Evolutionary conservation across 2,888 invertebrate species (phyloP).

Genomic region (Protodeltote pygarga): DNA sequence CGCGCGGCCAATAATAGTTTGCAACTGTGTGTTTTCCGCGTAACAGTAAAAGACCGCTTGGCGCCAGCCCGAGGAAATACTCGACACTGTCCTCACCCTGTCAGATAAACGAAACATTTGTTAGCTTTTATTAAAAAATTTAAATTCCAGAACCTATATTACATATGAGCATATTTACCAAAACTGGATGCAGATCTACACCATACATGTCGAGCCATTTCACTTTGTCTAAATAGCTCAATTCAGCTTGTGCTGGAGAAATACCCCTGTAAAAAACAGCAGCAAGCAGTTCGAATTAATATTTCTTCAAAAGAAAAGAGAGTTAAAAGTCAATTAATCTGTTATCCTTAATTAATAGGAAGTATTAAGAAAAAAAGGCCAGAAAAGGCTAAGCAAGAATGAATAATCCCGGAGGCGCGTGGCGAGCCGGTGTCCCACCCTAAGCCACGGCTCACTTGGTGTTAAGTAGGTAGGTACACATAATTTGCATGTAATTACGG

Average conservation of each 20-base stretch:
- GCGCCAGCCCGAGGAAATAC: constrained; percentile 97
- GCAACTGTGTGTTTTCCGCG: constrained; percentile 98
- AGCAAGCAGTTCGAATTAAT: constrained; percentile 41
- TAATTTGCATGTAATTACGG: constrained; percentile 85
- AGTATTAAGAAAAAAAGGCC: constrained; percentile 60
- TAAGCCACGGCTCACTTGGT: constrained; percentile 62
- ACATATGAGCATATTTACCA: constrained; percentile 88
- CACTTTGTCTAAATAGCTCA: constrained; percentile 98
- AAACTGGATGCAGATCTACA: constrained; percentile 97
- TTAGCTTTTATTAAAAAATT: constrained; percentile 5
- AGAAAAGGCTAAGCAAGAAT: constrained; percentile 69
- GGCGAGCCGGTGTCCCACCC: constrained; percentile 50
- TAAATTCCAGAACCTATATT: background rate
- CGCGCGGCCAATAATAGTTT: constrained; percentile 99
- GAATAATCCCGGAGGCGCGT: constrained; percentile 62
- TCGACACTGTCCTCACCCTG: constrained; percentile 98
- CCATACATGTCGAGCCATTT: constrained; percentile 99
- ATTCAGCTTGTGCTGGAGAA: constrained; percentile 96
- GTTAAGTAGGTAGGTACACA: constrained; percentile 77
- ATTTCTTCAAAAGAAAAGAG: constrained; percentile 38
- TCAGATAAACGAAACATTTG: constrained; percentile 30
- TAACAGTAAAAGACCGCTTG: constrained; percentile 97
- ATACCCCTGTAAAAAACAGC: constrained; percentile 90
- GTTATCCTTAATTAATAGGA: constrained; percentile 68
- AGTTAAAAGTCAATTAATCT: constrained; percentile 63